Evolutionary conservation across 2,888 invertebrate genomes (phyloP), one percentile per base, ranked within the genome.

Genomic region (Pasiphila rectangulata): DNA sequence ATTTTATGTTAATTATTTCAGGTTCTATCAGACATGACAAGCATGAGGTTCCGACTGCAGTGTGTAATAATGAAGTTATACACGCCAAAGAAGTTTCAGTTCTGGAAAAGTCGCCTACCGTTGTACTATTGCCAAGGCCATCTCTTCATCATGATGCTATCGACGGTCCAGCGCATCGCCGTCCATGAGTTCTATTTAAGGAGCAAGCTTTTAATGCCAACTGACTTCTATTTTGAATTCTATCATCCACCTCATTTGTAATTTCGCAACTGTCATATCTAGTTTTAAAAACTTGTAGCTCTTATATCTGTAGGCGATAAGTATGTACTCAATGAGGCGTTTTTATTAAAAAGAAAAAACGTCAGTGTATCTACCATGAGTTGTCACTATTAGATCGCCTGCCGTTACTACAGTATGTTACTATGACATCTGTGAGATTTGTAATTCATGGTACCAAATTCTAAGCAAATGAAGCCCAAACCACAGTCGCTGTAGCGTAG

Each of bases 101-200:
- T 82, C 23, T 51, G 52, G 2, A 70, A 54, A 36, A 67, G 68
- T 39, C 72, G 81, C 0, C 30, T 81, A 0, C 83, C 81, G 0
- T 9, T 83, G 2, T 79, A 80, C 58, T 83, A 83, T 40, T 83
- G 83, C 35, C 81, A 82, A 39, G 83, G 83, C 1, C 38, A 48
- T 1, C 40, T 73, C 0, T 46, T 37, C 2, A 46, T 67, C 1
- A 30, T 77, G 10, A 64, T 72, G 59, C 52, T 75, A 24, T 50
- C 67, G 21, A 68, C 74, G 0, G 63, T 64, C 1, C 67, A 70
- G 17, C 66, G 64, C 40, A 20, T 73, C 0, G 69, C 76, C 3
- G n/a, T 83, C 0, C 83, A 83, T 25, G 83, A 83, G 45, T 77
- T 81, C 47, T 83, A 65, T 52, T 38, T 81, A 0, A 44, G 61